These are phyloP conservation scores for Planiliza haematocheilus DNA, from an alignment of 2,113 vertebrate genomes.

Conservation along the genomic window DNA sequence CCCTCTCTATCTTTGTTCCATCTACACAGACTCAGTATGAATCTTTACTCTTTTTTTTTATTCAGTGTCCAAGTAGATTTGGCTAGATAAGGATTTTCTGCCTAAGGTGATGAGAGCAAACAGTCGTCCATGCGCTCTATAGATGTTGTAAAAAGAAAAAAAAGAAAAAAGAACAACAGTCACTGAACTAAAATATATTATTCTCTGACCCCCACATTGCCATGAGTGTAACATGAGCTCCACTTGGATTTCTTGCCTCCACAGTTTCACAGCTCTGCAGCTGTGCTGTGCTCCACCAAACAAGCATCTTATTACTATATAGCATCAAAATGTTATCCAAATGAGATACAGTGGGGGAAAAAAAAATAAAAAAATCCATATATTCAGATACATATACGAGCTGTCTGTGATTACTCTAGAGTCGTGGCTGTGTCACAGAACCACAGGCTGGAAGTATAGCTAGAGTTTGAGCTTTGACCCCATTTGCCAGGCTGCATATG, in stretches of 20 bases:
- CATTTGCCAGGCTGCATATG: slow-evolving; percentile 36
- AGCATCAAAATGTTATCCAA: slow-evolving; percentile 32
- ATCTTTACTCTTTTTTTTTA: slow-evolving; percentile 25
- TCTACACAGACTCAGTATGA: slow-evolving; percentile 23
- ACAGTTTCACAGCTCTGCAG: slow-evolving; percentile 47
- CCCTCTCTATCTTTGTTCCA: slow-evolving; percentile 21
- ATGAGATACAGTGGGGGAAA: background rate
- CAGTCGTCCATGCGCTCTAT: background rate
- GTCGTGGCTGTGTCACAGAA: background rate
- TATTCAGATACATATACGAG: background rate
- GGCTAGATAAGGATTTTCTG: slow-evolving; percentile 6
- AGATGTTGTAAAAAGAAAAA: background rate
- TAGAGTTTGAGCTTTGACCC: slow-evolving; percentile 58
- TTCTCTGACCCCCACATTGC: slow-evolving; percentile 8
- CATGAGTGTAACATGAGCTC: slow-evolving; percentile 40
- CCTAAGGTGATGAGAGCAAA: background rate
- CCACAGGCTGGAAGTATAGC: slow-evolving; percentile 10
- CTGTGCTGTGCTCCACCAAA: slow-evolving; percentile 29
- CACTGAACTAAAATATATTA: slow-evolving; percentile 2
- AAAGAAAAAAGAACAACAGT: background rate
- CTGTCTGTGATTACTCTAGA: slow-evolving; percentile 7
- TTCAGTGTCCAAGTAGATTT: slow-evolving; percentile 30
- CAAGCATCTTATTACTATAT: slow-evolving; percentile 42
- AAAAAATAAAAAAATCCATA: slow-evolving; percentile 36
- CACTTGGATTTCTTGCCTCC: slow-evolving; percentile 37